Evolutionary conservation across 2,113 vertebrate genomes (phyloP).

Genomic region (rabbit (Oryctolagus cuniculus)): mOryCun1.1 NC_091443.1:10845501-10846000

Average conservation of each 20-base stretch:
- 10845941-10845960: not conserved
- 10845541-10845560: rapidly evolving
- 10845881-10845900: not conserved
- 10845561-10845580: not conserved
- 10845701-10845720: constrained; percentile 79
- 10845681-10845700: constrained; percentile 78
- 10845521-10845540: not conserved
- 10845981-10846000: not conserved
- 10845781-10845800: not conserved
- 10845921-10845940: not conserved
- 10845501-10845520: not conserved
- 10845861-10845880: not conserved
- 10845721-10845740: constrained; percentile 81
- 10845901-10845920: not conserved
- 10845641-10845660: not conserved
- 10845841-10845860: not conserved
- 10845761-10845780: constrained; percentile 77
- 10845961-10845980: not conserved
- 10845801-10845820: not conserved
- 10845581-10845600: not conserved
- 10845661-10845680: constrained; percentile 28
- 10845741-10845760: constrained; percentile 79
- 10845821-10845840: not conserved
- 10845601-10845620: not conserved
- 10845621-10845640: not conserved